Evolutionary conservation across 1,140 invertebrate genomes (phyloP), one percentile per base, ranked within the genome.

Genomic region (Chrysopa pallens): DNA sequence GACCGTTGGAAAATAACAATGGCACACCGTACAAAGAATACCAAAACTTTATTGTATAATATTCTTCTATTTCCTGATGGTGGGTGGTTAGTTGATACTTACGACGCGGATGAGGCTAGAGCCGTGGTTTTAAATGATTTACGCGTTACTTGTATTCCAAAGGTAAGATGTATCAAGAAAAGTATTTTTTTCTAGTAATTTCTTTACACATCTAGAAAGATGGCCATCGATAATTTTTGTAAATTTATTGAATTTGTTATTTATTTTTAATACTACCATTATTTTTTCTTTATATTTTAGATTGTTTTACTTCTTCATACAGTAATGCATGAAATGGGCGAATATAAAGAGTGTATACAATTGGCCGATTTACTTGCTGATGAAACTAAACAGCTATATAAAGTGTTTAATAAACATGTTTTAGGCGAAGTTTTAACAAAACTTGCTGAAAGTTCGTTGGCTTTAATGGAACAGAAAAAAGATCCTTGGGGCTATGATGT

Each of bases 21-120:
- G 42, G 37, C 44, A 6, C 55, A 57, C 45, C 42, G 51, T 28
- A 50, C 51, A 3, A 61, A 59, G 50, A 48, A 45, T 15, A 80
- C 85, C 0, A 80, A 80, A 50, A 76, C 80, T 38, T 67, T 82
- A 27, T 64, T 96, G 1, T 90, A 85, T 61, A 92, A 93, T 62
- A 80, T 94, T 6, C 57, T 96, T 17, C 56, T 90, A 2, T 94
- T 94, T 56, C 81, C 87, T 33, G 80, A 87, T 49, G 82, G 81
- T 36, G 87, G 88, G 27, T 96, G 90, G 90, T 67, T 95, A 42
- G 72, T 78, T 15, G 88, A 92, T 58, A 67, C 72, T 6, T 68
- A 64, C 44, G 63, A 67, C 42, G 53, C 60, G 2, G 57, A 56
- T 8, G 58, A 62, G 8, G 53, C 58, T 39, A 59, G 73, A 0